A percentile compares a stretch with the other conserved stretches of the same genome.
These are phyloP conservation scores for Diadema setosum DNA, from an alignment of 35 echinoderm and acorn worm genomes.

Conservation along the genomic window DNA sequence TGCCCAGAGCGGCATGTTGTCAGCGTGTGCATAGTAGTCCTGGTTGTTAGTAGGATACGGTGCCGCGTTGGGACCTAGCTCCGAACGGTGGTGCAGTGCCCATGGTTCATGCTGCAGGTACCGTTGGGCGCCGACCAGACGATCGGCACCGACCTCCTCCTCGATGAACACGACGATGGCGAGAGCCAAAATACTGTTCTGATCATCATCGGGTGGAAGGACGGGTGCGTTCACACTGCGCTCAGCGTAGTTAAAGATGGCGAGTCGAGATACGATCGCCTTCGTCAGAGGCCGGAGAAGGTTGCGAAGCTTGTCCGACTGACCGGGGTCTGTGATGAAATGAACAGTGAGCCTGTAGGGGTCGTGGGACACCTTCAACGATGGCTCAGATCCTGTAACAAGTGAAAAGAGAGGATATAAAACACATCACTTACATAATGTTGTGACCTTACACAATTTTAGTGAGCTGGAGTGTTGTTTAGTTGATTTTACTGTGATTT, in stretches of 20 bases:
- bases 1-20: constrained; percentile 65
- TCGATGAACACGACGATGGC: constrained; percentile 59
- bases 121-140: constrained; percentile 32
- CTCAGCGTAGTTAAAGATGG: constrained; percentile 67
- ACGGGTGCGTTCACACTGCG: not conserved
- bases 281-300: constrained; percentile 45
- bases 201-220: not conserved
- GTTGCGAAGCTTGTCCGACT: constrained; percentile 24
- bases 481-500: too few relatives aligned
- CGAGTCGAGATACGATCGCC: constrained; percentile 30
- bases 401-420: too few relatives aligned
- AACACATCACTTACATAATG: too few relatives aligned
- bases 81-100: constrained; percentile 58
- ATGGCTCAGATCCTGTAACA: not conserved
- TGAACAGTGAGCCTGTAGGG: constrained; percentile 57
- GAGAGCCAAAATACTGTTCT: constrained; percentile 18
- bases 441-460: too few relatives aligned
- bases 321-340: constrained; percentile 63
- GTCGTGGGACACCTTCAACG: not conserved
- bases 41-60: constrained; percentile 63
- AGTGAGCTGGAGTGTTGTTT: too few relatives aligned
- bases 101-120: constrained; percentile 44
- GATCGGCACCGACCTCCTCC: constrained; percentile 55
- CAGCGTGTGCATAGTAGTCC: constrained; percentile 55
- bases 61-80: constrained; percentile 25